These are phyloP conservation scores for Antrozous pallidus DNA, from an alignment of 2,797 vertebrate genomes.

Conservation along the genomic window DNA sequence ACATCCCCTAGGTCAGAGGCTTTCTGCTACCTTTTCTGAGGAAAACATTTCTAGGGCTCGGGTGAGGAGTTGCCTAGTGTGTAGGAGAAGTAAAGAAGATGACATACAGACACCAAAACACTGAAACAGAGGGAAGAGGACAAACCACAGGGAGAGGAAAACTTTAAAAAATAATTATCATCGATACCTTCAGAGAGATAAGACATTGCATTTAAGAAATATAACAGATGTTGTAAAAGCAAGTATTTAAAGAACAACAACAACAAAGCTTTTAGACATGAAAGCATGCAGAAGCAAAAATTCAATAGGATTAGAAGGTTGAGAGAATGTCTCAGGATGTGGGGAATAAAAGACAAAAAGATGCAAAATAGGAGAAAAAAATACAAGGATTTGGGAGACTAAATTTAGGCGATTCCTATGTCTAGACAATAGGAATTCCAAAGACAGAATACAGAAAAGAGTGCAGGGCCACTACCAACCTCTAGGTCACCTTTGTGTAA, in stretches of 20 bases:
- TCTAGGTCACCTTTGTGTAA: neutral
- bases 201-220: neutral
- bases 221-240: neutral
- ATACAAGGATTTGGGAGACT: neutral
- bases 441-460: neutral
- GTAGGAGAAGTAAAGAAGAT: neutral
- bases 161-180: neutral
- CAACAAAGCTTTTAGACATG: neutral
- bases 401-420: neutral
- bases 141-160: neutral
- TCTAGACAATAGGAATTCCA: neutral
- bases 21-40: neutral
- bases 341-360: neutral
- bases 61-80: neutral
- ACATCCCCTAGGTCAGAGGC: neutral
- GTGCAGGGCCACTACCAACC: neutral
- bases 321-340: neutral
- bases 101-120: neutral
- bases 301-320: neutral
- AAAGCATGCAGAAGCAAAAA: neutral
- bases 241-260: neutral
- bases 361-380: neutral
- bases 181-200: neutral
- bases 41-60: neutral
- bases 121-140: neutral